phyloP scores from a whole-genome alignment of 1,140 invertebrate species.

The Plectrocnemia conspersa region DNA sequence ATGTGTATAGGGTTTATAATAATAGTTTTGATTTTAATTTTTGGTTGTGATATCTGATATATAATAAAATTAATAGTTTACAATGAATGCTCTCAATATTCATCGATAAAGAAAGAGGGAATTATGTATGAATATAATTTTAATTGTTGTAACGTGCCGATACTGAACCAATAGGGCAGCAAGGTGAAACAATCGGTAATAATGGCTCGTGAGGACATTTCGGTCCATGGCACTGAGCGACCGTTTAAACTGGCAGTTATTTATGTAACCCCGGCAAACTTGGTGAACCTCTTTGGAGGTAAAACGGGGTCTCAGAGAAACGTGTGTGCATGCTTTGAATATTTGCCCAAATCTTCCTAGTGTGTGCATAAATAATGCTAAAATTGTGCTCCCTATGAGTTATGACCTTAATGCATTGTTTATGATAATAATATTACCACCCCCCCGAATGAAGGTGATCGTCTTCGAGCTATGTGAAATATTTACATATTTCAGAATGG shows the following conservation, averaged over 20 bases:
- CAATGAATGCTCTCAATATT: no score
- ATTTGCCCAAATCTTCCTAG: conserved; percentile 28
- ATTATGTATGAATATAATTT: background rate
- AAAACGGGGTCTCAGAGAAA: conserved; percentile 2
- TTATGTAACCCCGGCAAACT: conserved; percentile 31
- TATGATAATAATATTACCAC: conserved; percentile 33
- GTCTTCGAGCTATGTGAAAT: no score
- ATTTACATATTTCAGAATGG: no score
- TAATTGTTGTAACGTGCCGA: background rate
- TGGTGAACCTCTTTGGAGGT: conserved; percentile 11
- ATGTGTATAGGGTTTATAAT: no score
- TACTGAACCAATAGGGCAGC: conserved; percentile 16
- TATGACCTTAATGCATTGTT: conserved; percentile 36
- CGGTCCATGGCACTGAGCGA: conserved; percentile 31
- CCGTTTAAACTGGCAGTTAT: conserved; percentile 34
- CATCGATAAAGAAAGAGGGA: no score
- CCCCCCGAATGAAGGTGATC: conserved; percentile 3
- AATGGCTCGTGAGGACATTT: conserved; percentile 34
- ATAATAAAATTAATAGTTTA: no score
- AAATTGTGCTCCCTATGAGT: conserved; percentile 31
- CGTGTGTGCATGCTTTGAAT: conserved; percentile 31
- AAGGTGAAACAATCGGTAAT: conserved; percentile 21
- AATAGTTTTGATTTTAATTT: no score
- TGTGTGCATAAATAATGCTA: conserved; percentile 35
- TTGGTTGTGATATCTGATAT: no score